phyloP scores from a whole-genome alignment of 1,140 invertebrate genomes.

The Euwallacea similis region DNA sequence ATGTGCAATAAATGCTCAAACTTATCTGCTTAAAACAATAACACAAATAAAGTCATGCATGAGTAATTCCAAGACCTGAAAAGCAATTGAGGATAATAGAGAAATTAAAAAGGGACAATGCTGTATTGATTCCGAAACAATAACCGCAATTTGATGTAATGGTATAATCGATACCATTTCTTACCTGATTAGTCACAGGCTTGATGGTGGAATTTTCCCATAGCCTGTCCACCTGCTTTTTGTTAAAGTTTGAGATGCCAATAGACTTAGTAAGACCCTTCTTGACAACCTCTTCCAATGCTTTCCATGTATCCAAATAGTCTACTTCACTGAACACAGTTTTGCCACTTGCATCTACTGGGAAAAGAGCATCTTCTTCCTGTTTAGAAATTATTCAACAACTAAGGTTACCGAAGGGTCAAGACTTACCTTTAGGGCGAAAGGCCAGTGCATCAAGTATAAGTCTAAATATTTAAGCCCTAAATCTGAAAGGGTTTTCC shows the following conservation, averaged over 20 bases:
- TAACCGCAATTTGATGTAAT: too few species aligned
- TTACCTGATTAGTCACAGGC: slow-evolving; percentile 77
- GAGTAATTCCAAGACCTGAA: too few species aligned
- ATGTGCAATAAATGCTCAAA: too few species aligned
- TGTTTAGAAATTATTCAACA: slow-evolving; percentile 1
- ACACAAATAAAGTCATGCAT: too few species aligned
- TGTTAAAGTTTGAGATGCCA: slow-evolving; percentile 91
- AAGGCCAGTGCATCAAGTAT: slow-evolving; percentile 80
- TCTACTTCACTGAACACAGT: slow-evolving; percentile 61
- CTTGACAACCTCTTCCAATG: slow-evolving; percentile 76
- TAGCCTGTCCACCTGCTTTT: slow-evolving; percentile 75
- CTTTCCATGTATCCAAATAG: slow-evolving; percentile 89
- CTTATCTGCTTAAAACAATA: too few species aligned
- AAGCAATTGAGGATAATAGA: too few species aligned
- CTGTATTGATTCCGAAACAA: too few species aligned
- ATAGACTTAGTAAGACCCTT: slow-evolving; percentile 76
- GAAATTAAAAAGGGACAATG: too few species aligned
- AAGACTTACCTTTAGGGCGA: slow-evolving; percentile 52
- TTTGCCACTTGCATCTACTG: slow-evolving; percentile 55
- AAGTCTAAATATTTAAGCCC: slow-evolving; percentile 77
- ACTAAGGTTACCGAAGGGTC: neutral
- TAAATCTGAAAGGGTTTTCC: slow-evolving; percentile 65
- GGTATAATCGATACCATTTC: neutral
- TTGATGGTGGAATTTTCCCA: slow-evolving; percentile 69
- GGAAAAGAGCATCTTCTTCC: slow-evolving; percentile 32